Percentiles rank a stretch among this genome's conserved stretches.
Conservation (phyloP, 1,140 invertebrate genomes). For the Bombus sibiricus region DNA sequence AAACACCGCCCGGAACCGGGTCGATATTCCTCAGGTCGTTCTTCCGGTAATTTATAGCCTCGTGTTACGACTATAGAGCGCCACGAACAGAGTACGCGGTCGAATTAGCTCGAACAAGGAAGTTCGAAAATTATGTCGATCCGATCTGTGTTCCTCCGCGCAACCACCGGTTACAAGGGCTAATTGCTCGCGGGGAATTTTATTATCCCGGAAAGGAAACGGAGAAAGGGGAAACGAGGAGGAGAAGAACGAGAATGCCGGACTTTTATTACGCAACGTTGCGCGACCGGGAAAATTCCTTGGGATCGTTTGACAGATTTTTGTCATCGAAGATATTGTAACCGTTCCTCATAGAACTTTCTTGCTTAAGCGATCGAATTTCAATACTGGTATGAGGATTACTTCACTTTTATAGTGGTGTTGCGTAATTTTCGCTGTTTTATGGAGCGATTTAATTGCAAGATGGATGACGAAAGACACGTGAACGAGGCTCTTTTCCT, state of each 20-base stretch:
- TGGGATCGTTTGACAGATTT: not conserved
- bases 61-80: conserved; percentile 21
- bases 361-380: not conserved
- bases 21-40: conserved; percentile 38
- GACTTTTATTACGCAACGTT: not conserved
- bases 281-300: not conserved
- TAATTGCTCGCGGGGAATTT: conserved; percentile 39
- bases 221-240: not conserved
- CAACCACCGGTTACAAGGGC: conserved; percentile 11
- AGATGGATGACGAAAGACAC: not conserved
- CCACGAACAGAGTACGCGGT: not conserved
- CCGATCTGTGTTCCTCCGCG: conserved; percentile 26
- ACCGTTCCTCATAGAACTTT: not conserved
- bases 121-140: conserved; percentile 42
- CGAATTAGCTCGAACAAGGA: conserved; percentile 47
- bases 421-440: not conserved
- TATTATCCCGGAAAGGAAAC: conserved; percentile 16
- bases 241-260: not conserved
- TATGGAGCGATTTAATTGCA: not conserved
- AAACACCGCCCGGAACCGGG: not conserved
- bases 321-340: not conserved
- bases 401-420: not conserved
- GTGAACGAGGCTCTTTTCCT: not conserved
- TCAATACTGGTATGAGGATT: not conserved
- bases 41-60: conserved; percentile 52